Evolutionary conservation across 53 echinoderm and acorn worm species (phyloP), one percentile per base, ranked within the genome.

Genomic region (Henricia sp.): DNA sequence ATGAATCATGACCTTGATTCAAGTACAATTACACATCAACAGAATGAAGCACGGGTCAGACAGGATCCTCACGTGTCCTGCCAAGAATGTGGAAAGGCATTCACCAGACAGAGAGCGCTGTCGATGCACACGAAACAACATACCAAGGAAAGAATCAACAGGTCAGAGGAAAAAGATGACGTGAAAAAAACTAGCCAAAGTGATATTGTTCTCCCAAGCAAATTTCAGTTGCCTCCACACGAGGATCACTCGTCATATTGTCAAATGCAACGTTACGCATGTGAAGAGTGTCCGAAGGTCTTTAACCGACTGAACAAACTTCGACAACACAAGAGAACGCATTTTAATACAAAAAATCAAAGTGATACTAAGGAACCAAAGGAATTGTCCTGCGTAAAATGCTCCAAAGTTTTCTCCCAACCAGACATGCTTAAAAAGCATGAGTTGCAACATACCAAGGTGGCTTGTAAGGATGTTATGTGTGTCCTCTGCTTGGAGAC

Each of bases 31-130:
- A 52, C 52, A 5, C 33, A 21, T 19, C 52, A 3, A 37, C 52
- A 52, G 72, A 3, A 25, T 25, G 4, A n/a, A 20, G n/a, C 9
- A 21, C 24, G 6, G 4, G 38, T 20, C 12, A 20, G 1, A 17
- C 19, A 67, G 17, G 17, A 21, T 28, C 29, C 6, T 60, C 53
- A 17, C 6, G 19, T 19, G 3, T 32, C 33, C 62, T 72, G 72
- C 72, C 35, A 27, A n/a, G 72, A 51, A 13, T 72, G 72, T 11
- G 52, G 44, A 24, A 34, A 72, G 37, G 72, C 20, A 51, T 72
- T 72, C 72, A 35, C 34, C 51, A 51, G 72, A 52, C 17, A 35
- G 0, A 44, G 9, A 5, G 72, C 50, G 33, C 33, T 72, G 17
- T 19, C 51, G 35, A 19, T 11, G 5, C 72, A 72, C 37, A 29